A percentile compares a stretch with the other conserved stretches of the same genome.
These are phyloP conservation scores for Notolepis coatsorum DNA, from an alignment of 2,797 vertebrate genomes.

Conservation along the genomic window DNA sequence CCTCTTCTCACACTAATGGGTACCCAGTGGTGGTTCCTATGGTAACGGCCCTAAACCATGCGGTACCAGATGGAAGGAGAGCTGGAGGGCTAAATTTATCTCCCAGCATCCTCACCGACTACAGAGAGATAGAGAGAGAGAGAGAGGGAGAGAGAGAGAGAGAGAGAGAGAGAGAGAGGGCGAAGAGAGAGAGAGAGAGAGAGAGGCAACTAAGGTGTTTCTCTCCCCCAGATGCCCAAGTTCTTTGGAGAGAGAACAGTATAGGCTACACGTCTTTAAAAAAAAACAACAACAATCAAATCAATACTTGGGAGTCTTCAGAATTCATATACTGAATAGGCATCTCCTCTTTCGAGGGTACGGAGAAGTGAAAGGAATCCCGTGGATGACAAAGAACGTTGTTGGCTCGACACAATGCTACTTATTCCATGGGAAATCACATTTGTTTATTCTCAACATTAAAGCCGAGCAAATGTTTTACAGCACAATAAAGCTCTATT, in stretches of 20 bases:
- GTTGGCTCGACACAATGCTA: not conserved
- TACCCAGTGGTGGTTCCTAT: constrained; percentile 85
- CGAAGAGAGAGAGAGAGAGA: constrained; percentile 16
- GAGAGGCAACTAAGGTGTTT: constrained; percentile 65
- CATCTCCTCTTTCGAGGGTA: constrained; percentile 27
- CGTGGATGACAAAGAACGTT: constrained; percentile 20
- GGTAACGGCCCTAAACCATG: constrained; percentile 87
- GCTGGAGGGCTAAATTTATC: constrained; percentile 88
- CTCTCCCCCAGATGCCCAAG: constrained; percentile 55
- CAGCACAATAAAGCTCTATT: not conserved
- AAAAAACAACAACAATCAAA: constrained; percentile 30
- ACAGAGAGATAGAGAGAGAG: constrained; percentile 62
- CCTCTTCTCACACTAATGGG: constrained; percentile 78
- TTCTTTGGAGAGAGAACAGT: constrained; percentile 59
- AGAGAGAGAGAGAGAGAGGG: constrained; percentile 6
- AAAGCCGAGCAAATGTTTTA: not conserved
- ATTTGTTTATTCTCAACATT: no score
- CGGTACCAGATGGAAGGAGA: constrained; percentile 87
- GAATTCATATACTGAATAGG: constrained; percentile 31
- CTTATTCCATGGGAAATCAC: no score
- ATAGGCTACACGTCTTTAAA: constrained; percentile 36
- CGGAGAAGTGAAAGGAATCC: constrained; percentile 3
- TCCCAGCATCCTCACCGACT: constrained; percentile 81
- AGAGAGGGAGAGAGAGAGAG: not conserved
- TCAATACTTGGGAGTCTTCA: constrained; percentile 60